Evolutionary conservation across 2,888 invertebrate genomes (phyloP).

Genomic region (Anoncus sp.): DNA sequence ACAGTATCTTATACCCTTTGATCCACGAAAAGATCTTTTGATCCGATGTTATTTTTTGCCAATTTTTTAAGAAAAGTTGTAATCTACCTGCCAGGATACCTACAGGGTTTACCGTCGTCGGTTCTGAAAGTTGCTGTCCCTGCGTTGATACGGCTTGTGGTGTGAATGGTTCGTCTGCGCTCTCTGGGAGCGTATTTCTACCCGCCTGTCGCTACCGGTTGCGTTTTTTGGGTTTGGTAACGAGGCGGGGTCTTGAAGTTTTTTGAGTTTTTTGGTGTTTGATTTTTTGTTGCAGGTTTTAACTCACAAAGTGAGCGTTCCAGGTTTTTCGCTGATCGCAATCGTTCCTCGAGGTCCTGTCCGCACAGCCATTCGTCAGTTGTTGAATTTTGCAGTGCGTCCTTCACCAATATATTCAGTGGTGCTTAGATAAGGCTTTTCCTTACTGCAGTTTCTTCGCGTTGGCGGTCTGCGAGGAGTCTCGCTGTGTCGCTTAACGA

Average conservation of each 20-base stretch:
- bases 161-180: not conserved
- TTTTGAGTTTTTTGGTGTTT: too few relatives aligned
- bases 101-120: constrained; percentile 5
- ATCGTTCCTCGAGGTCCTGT: constrained; percentile 28
- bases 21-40: constrained; percentile 1
- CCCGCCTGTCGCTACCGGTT: constrained; percentile 15
- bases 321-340: constrained; percentile 37
- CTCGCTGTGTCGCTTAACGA: constrained; percentile 1
- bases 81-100: constrained; percentile 38
- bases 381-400: constrained; percentile 1
- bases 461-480: too few relatives aligned
- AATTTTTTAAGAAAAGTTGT: not conserved
- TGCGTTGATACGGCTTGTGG: constrained; percentile 8
- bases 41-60: not conserved
- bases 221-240: not conserved
- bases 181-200: constrained; percentile 28
- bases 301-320: constrained; percentile 31
- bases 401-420: constrained; percentile 2
- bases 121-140: not conserved
- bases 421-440: constrained; percentile 13
- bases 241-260: not conserved
- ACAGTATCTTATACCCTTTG: constrained; percentile 69
- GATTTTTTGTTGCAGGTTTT: not conserved
- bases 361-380: constrained; percentile 46
- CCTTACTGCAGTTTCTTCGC: not conserved